Base-by-base conservation (phyloP, 2,797 vertebrate genomes). In the Spinus pinus region DNA sequence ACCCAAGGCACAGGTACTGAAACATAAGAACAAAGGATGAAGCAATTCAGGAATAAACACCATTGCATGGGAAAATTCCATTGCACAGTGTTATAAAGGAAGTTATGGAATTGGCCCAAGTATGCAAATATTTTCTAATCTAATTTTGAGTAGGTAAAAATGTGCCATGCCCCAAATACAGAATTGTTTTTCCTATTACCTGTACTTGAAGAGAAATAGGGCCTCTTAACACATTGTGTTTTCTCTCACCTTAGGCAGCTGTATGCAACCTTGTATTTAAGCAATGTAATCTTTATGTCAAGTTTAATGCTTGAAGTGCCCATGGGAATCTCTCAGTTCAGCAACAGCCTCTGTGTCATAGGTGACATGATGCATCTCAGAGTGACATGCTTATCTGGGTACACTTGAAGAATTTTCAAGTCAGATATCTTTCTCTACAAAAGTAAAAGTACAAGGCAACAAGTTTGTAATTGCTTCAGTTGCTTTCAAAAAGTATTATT, bases 381-480 rank as follows among this genome's bases (percentile, higher is more conserved):
- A 44, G 17, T 67, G 65, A 66, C 42, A 7, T 6, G 22, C 62
- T 81, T 24, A 28, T 60, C 19, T 78, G 28, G 31, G n/a, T 49
- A 35, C 62, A 53, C 14, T 3, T 42, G 24, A 71, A 56, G 31
- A 51, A 57, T 56, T 73, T 73, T 56, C 9, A 10, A 46, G 30
- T 57, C 37, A 61, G 37, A 10, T 13, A 9, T 51, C 42, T 60
- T 44, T 31, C 47, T 27, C 79, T 22, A 25, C 14, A 35, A 31
- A 51, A 42, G 35, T 58, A 15, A 33, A 69, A 31, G 35, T 23
- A 62, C 6, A 84, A 70, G 15, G 27, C 18, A 73, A 31, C 25
- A 88, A 14, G 50, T 56, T 87, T 92, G 69, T 62, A 85, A 57
- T 47, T 83, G 9, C 69, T 95, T 81, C 33, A 83, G 57, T 46